phyloP scores from a whole-genome alignment of 37 sponge, comb jelly and placozoan species.

The Corticium candelabrum region DNA sequence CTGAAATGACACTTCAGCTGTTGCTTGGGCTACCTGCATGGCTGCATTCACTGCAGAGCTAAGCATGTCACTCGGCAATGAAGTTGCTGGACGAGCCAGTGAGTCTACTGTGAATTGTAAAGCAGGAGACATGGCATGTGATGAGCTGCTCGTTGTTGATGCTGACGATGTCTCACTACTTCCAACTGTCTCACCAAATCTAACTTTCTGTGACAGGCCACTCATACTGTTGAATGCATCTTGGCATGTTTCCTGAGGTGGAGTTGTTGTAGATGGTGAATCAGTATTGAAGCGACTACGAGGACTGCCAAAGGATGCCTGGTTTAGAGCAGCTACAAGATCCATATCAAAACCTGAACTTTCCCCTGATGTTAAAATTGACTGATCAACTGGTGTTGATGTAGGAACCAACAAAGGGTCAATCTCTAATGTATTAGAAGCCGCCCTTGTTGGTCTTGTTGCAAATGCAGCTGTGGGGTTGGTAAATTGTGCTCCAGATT shows the following conservation, averaged over 20 bases:
- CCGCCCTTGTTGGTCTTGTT: not conserved
- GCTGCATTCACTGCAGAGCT: not conserved
- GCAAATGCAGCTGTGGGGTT: not conserved
- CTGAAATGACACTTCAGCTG: no score
- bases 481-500: no score
- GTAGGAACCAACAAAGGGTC: not conserved
- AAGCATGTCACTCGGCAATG: not conserved
- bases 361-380: not conserved
- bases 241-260: not conserved
- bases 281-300: no score
- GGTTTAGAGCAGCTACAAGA: not conserved
- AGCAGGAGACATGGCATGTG: not conserved
- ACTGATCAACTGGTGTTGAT: not conserved
- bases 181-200: not conserved
- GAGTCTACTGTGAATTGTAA: not conserved
- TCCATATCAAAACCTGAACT: not conserved
- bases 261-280: not conserved
- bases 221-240: not conserved
- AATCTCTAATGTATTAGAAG: not conserved
- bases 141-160: no score
- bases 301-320: constrained; percentile 1
- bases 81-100: not conserved
- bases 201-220: not conserved
- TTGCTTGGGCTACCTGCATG: no score
- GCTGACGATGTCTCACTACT: no score